These are phyloP conservation scores for Eufriesea mexicana DNA, from an alignment of 1,140 invertebrate species.

Conservation along the genomic window DNA sequence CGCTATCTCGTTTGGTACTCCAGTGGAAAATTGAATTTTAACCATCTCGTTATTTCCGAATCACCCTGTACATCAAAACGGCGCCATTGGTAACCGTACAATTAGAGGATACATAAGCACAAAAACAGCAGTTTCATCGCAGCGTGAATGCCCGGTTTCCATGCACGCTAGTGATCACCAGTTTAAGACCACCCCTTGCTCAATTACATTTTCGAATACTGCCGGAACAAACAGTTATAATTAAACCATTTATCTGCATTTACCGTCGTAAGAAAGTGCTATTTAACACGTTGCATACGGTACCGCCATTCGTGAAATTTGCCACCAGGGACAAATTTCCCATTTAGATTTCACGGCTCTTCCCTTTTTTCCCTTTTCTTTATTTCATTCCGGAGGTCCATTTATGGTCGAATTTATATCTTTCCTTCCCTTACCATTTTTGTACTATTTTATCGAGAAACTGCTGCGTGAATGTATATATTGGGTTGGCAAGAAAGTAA, in stretches of 20 bases:
- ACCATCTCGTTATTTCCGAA: neutral
- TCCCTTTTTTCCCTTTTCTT: too few relatives aligned
- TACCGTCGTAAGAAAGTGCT: conserved; percentile 1
- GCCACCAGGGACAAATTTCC: too few relatives aligned
- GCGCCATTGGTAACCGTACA: neutral
- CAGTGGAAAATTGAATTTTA: neutral
- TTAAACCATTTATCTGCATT: conserved; percentile 31
- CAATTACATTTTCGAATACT: conserved; percentile 11
- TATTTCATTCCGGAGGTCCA: too few relatives aligned
- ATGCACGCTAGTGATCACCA: neutral
- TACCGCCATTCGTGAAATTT: neutral
- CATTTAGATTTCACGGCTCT: too few relatives aligned
- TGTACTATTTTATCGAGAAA: too few relatives aligned
- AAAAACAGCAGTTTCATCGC: conserved; percentile 18
- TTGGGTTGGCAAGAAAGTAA: too few relatives aligned
- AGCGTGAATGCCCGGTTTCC: neutral
- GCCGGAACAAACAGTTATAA: neutral
- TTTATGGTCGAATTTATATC: too few relatives aligned
- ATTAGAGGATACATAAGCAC: conserved; percentile 5
- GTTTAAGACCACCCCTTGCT: neutral
- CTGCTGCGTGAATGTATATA: too few relatives aligned
- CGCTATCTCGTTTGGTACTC: neutral
- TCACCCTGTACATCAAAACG: neutral
- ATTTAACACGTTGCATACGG: neutral
- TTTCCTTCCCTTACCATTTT: too few relatives aligned